phyloP scores from a whole-genome alignment of 1,140 invertebrate species.

The Dreissena rostriformis region DNA sequence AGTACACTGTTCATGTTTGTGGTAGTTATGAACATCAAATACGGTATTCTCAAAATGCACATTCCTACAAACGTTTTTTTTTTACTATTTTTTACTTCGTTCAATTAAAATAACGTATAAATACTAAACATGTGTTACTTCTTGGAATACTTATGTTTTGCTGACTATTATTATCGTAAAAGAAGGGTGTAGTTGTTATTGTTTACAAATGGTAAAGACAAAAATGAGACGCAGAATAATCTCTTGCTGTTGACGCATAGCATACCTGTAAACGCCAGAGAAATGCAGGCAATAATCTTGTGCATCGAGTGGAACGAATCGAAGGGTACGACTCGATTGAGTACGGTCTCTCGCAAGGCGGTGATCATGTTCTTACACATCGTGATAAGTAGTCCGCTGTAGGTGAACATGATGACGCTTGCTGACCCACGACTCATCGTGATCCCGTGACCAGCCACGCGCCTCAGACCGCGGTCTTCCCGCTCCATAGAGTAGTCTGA shows the following conservation, averaged over 20 bases:
- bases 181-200: neutral
- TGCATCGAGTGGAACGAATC: conserved; percentile 99
- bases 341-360: conserved; percentile 97
- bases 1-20: neutral
- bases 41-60: neutral
- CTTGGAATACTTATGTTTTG: neutral
- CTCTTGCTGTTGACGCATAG: neutral
- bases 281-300: conserved; percentile 98
- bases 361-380: conserved; percentile 99
- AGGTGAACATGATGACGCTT: conserved; percentile 97
- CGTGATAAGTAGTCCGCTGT: conserved; percentile 95
- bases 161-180: neutral
- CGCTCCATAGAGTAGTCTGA: conserved; percentile 80
- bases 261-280: conserved; percentile 90
- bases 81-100: neutral
- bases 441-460: conserved; percentile 99
- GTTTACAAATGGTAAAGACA: neutral
- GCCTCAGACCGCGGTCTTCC: conserved; percentile 97
- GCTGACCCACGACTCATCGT: conserved; percentile 98
- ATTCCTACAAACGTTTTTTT: too few species aligned
- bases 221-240: neutral
- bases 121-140: neutral
- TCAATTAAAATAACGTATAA: neutral
- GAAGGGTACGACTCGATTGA: conserved; percentile 99
- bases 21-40: neutral